Evolutionary conservation across 1,140 invertebrate genomes (phyloP), one percentile per base, ranked within the genome.

Genomic region (Lepidostoma basale): DNA sequence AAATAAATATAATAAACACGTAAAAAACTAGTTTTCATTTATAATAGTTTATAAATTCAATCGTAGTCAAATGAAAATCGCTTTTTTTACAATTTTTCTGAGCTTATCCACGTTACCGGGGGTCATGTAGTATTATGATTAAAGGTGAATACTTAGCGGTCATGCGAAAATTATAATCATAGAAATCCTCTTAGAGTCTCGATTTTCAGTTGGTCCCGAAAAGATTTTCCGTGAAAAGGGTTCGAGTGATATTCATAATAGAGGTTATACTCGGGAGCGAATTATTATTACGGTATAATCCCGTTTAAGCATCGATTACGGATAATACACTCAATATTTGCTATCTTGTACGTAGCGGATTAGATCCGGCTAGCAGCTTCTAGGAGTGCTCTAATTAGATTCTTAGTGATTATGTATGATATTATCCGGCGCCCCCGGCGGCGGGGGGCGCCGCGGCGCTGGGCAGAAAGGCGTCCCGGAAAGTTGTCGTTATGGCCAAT

Each of bases 401-500:
- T 40, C 36, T 40, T 40, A 16, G 18, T 40, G 12, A 40, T 40
- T 40, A 40, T 40, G 45, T 12, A 49, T 23, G 45, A 49, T 25
- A 49, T n/a, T n/a, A n/a, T n/a, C n/a, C n/a, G n/a, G n/a, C n/a
- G n/a, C n/a, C n/a, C n/a, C n/a, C n/a, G n/a, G n/a, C n/a, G n/a
- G n/a, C n/a, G n/a, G n/a, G n/a, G n/a, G n/a, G n/a, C n/a, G n/a
- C n/a, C n/a, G n/a, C 18, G 22, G 22, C 12, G n/a, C 14, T 49
- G 22, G 45, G 25, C 45, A 49, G 25, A 47, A 49, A 49, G 22
- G 23, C 45, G 9, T 49, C 25, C 10, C 25, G 2, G 45, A 20
- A 23, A 49, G 45, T 26, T 49, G 45, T 22, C 8, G 18, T 49
- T 49, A 49, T 49, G 18, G 45, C 20, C 45, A 49, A 49, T 49